Base-by-base conservation (phyloP, 2,888 invertebrate species). In the Synanthedon vespiformis region DNA sequence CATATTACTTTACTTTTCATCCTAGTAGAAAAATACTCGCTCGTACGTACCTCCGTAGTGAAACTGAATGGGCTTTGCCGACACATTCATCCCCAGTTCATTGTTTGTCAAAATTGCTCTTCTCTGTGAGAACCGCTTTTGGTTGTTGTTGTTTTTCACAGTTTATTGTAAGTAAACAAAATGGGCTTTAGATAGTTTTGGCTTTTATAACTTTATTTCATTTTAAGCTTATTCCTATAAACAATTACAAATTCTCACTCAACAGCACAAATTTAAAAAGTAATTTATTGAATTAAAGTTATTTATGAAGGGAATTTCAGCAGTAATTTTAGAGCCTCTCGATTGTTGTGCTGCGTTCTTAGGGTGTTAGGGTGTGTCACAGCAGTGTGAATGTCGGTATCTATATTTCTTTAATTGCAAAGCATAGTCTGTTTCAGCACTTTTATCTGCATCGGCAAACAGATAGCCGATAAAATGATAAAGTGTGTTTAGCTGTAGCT, bases 61-160 rank as follows among this genome's bases (percentile, higher is more conserved):
- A 34, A 10, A 34, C 34, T 34, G 34, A 34, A 34, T 34, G 34
- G 34, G 34, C 78, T 82, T 80, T 73, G 68, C 73, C 76, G 72
- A 72, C 67, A 72, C 75, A 82, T 84, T 82, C 81, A 83, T 76
- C 71, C 34, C 74, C 70, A 67, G 77, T 74, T 79, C 77, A 84
- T 85, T 84, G 82, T 84, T 84, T 79, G 81, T 79, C 70, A 76
- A 80, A 84, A 85, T 83, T 84, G 82, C 82, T 80, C 77, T 75
- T 72, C 72, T 76, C 69, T 65, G 74, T 74, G 76, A 77, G 81
- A 76, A 75, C 74, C 72, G 75, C 74, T 77, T 75, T 77, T 68
- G 65, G 72, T 58, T 75, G 67, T 73, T 69, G 73, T 67, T 70
- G 68, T 71, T 73, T 68, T 70, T 67, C 65, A 63, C 64, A 67